phyloP scores from a whole-genome alignment of 2,797 vertebrate species.

The Pterois miles region DNA sequence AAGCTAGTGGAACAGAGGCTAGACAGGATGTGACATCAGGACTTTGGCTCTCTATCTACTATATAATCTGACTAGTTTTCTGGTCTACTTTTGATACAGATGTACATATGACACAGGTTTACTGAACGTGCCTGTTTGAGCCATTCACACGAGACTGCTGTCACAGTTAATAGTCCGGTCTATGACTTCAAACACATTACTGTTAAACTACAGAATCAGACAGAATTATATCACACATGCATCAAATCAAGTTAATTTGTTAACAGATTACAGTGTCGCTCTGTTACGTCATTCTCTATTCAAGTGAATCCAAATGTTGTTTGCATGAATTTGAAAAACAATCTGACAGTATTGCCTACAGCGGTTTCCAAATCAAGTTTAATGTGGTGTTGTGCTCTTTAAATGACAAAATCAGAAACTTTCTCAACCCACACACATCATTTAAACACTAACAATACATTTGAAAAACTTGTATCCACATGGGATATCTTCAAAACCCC shows the following conservation, averaged over 20 bases:
- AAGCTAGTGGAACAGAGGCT: background rate
- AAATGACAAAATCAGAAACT: constrained; percentile 46
- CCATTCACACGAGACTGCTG: background rate
- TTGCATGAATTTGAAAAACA: constrained; percentile 42
- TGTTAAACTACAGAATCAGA: background rate
- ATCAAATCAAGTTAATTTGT: constrained; percentile 3
- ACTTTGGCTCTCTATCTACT: background rate
- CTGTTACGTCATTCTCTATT: background rate
- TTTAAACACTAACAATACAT: constrained; percentile 35
- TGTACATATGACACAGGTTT: background rate
- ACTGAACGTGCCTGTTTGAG: background rate
- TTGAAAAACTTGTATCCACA: background rate
- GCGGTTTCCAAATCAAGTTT: constrained; percentile 33
- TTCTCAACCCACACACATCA: constrained; percentile 36
- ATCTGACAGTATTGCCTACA: constrained; percentile 17
- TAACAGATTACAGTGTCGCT: constrained; percentile 6
- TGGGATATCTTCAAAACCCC: constrained; percentile 2
- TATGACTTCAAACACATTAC: background rate
- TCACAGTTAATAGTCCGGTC: background rate
- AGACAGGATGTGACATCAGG: background rate
- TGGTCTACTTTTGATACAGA: background rate
- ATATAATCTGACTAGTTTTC: background rate
- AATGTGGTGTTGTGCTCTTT: constrained; percentile 31
- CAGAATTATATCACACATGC: background rate
- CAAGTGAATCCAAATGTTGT: constrained; percentile 30